phyloP scores from a whole-genome alignment of 2,888 invertebrate species.

The Brenthis ino region DNA sequence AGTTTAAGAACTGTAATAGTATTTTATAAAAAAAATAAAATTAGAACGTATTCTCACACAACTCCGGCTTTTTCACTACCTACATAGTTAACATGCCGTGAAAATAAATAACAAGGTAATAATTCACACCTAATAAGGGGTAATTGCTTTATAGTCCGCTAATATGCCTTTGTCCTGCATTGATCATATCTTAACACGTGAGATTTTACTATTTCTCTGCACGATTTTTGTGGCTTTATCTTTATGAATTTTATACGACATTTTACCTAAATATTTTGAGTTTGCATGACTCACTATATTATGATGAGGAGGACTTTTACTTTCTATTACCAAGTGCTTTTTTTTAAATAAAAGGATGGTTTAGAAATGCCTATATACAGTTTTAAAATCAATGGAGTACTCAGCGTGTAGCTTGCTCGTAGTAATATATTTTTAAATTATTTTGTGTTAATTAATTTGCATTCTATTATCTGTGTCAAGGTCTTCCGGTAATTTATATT shows the following conservation, averaged over 20 bases:
- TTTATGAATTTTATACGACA: not conserved
- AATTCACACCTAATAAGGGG: slow-evolving; percentile 19
- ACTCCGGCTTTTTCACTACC: not conserved
- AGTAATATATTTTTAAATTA: too few species aligned
- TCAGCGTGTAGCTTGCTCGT: too few species aligned
- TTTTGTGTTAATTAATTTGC: too few species aligned
- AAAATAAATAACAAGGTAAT: slow-evolving; percentile 20
- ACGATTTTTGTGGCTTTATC: slow-evolving; percentile 11
- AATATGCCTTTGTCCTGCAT: slow-evolving; percentile 13
- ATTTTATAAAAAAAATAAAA: slow-evolving; percentile 1
- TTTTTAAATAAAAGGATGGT: too few species aligned
- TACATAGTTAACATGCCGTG: slow-evolving; percentile 17
- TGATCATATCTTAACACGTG: slow-evolving; percentile 23
- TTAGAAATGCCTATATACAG: too few species aligned
- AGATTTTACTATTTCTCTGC: slow-evolving; percentile 12
- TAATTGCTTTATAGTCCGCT: slow-evolving; percentile 24
- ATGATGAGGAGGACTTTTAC: too few species aligned
- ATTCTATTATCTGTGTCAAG: too few species aligned
- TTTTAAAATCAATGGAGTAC: too few species aligned
- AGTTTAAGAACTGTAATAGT: not conserved
- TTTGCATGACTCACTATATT: too few species aligned
- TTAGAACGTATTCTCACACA: not conserved
- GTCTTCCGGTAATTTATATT: too few species aligned
- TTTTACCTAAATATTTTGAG: too few species aligned
- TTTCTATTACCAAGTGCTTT: too few species aligned